Evolutionary conservation across 1,140 invertebrate species (phyloP), one percentile per base, ranked within the genome.

Genomic region (Euwallacea similis): DNA sequence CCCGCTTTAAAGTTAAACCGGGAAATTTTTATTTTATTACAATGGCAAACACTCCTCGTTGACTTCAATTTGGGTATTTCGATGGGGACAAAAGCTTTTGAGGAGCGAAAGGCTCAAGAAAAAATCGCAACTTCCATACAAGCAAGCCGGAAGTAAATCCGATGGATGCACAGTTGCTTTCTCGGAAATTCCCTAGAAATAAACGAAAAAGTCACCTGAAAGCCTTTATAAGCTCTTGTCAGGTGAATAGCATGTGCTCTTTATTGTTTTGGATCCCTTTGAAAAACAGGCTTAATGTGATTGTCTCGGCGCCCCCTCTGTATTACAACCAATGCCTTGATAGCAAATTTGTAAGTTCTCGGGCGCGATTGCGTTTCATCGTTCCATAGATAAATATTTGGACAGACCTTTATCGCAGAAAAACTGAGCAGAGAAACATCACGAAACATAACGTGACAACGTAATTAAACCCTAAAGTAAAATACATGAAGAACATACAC

Each of bases 211-310:
- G 63, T 56, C 50, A 55, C 63, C 63, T 55, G 46, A 55, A 66
- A 56, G 55, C 13, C 63, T 66, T 47, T 66, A 66, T 66, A 66
- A 56, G 21, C 9, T 47, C 11, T 41, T 66, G 47, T 55, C 53
- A 66, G 53, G 63, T 66, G 63, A 66, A 66, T 66, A 66, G 63
- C 63, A 55, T 66, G 53, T 66, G 44, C 63, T 58, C 54, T 66
- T 66, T 66, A 66, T 66, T 66, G 63, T 66, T 47, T 66, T n/a
- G 13, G 46, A 41, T 42, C 63, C 33, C 47, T 55, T 66, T 66
- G 6, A 15, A 41, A 43, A 54, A 55, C n/a, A n/a, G 43, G 53
- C 33, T 44, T 66, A 66, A 66, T 66, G 63, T 66, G 42, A 66
- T 66, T 66, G 63, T 54, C 47, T 55, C 63, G 47, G 13, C 47